Evolutionary conservation across 2,888 invertebrate genomes (phyloP).

Genomic region (Cheiracanthium punctorium): DNA sequence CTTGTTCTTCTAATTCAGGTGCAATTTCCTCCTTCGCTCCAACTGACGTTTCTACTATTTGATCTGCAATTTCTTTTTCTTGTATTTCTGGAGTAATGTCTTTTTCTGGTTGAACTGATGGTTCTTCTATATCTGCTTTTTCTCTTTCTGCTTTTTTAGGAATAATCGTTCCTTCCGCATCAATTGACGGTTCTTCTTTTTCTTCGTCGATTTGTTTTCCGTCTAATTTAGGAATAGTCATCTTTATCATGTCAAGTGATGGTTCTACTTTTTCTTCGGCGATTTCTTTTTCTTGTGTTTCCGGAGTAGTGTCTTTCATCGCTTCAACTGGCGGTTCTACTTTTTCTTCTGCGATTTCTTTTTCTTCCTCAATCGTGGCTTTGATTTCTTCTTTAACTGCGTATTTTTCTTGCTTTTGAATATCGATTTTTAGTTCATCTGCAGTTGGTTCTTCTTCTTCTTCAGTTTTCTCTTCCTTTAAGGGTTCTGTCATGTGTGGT

Average conservation of each 20-base stretch:
- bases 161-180: background rate
- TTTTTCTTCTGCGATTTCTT: background rate
- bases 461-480: background rate
- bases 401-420: background rate
- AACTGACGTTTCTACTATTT: background rate
- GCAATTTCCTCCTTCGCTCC: background rate
- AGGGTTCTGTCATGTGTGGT: background rate
- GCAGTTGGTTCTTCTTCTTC: background rate
- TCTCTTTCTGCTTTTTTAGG: too few relatives aligned
- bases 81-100: too few relatives aligned
- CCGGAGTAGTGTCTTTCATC: background rate
- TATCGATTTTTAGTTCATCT: background rate
- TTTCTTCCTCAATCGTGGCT: background rate
- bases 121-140: background rate
- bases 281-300: background rate
- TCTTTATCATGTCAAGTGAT: background rate
- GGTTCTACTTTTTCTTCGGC: background rate
- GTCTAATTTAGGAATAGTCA: background rate
- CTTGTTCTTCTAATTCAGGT: background rate
- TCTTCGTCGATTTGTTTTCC: too few relatives aligned
- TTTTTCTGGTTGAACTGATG: too few relatives aligned
- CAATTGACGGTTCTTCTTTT: background rate
- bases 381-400: background rate
- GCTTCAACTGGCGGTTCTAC: background rate
- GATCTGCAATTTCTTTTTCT: background rate